A percentile compares a stretch with the other conserved stretches of the same genome.
Conservation (phyloP, 2,797 vertebrate species). For the Melanotaenia trifasciata region DNA sequence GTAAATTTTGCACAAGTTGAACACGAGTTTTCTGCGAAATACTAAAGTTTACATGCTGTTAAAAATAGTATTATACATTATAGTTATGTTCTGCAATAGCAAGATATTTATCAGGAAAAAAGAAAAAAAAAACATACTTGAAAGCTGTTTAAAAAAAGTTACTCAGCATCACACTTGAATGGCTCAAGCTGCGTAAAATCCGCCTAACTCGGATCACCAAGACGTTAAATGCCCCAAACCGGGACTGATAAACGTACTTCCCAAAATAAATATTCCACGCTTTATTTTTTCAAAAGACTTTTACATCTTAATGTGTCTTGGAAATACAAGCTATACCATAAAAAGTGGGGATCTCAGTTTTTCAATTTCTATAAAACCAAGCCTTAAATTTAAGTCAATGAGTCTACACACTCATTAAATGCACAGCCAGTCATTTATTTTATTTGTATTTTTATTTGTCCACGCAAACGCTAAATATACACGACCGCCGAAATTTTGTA, state of each 20-base stretch:
- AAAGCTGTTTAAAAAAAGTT: background rate
- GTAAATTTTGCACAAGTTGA: constrained; percentile 7
- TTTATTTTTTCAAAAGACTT: background rate
- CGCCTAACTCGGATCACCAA: constrained; percentile 14
- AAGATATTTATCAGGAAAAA: background rate
- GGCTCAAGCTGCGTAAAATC: constrained; percentile 4
- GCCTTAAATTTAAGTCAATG: constrained; percentile 10
- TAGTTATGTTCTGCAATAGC: background rate
- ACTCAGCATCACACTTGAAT: constrained; percentile 1
- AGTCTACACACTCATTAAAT: constrained; percentile 15
- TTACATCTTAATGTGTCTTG: background rate
- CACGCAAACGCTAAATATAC: constrained; percentile 37
- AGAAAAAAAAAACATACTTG: background rate
- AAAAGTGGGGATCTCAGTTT: background rate
- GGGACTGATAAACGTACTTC: constrained; percentile 31
- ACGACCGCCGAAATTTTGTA: constrained; percentile 19
- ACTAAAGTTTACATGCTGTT: background rate
- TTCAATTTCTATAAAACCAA: constrained; percentile 20
- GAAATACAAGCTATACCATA: too few relatives aligned
- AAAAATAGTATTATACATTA: background rate
- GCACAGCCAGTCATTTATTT: background rate
- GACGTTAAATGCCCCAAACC: constrained; percentile 1
- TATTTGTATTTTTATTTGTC: constrained; percentile 6
- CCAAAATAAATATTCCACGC: background rate
- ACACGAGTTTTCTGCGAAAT: constrained; percentile 8